Evolutionary conservation across 2,888 invertebrate genomes (phyloP), one percentile per base, ranked within the genome.

Genomic region (Auanema sp.): DNA sequence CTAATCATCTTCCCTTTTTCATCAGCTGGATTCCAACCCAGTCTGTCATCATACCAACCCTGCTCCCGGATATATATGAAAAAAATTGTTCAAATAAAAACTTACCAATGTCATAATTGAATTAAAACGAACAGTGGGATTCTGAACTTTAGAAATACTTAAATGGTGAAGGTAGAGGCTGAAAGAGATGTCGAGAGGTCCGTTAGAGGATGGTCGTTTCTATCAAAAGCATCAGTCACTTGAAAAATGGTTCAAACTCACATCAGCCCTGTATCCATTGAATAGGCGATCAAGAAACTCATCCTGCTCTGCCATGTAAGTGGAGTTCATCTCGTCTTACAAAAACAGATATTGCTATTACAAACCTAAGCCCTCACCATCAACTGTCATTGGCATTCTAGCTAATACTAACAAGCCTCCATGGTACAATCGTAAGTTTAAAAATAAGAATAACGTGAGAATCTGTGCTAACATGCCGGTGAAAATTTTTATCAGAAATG

Each of bases 21-120:
- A 10, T 60, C 60, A 8, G 49, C 44, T 18, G 60, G 18, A 24
- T 60, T 60, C 60, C 60, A 60, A 33, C 40, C 44, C 0, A 60
- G 16, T 23, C 60, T 18, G 10, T 1, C 11, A 42, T 60, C 60
- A 5, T 16, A 23, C 60, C 60, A 60, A 21, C 25, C 16, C 60
- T 60, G n/a, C n/a, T n/a, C n/a, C n/a, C n/a, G n/a, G n/a, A n/a
- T n/a, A n/a, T n/a, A n/a, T n/a, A n/a, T n/a, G n/a, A n/a, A 58
- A 21, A 5, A 6, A 8, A 24, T 18, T 11, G 21, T 47, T 25
- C 11, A 3, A 33, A 8, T 33, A 33, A 5, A 16, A 8, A 16
- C 43, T 42, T 43, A 60, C 60, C 33, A 33, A 4, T 23, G 44
- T 18, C 6, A 60, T n/a, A 8, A 60, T 54, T 5, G 42, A 49